Base-by-base conservation (phyloP, 1,140 invertebrate genomes). In the Limonius californicus region DNA sequence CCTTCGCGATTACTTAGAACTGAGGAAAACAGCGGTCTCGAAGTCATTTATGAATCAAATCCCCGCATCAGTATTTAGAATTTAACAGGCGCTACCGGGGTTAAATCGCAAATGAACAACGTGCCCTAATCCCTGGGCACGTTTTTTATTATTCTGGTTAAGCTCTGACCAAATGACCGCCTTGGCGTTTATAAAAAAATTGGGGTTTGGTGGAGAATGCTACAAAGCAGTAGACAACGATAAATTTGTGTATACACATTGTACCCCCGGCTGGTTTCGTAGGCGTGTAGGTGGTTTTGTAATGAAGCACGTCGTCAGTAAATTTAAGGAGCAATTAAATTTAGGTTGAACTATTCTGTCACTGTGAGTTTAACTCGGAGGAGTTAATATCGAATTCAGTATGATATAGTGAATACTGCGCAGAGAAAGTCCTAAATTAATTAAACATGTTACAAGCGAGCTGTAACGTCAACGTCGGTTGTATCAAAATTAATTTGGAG, bases 261-360 rank as follows among this genome's bases (percentile, higher is more conserved):
- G 11, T 9, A 39, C 8, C n/a, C 35, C 35, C n/a, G 35, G 35
- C n/a, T 9, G 35, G 8, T 39, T 39, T 39, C 2, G 35, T 39
- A 12, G 35, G n/a, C 8, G 35, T 39, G 35, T 39, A 27, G 23
- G 35, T 14, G 8, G 35, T 16, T 18, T 50, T 50, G 20, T 50
- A 50, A 50, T 50, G 45, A 19, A 50, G 8, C 45, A 19, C 45
- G 45, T 50, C n/a, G 16, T 12, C 14, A 50, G 45, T 50, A 19
- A 50, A 50, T 50, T 50, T 50, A 50, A 18, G 23, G 45, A 50
- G 45, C 45, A 50, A 50, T 50, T 50, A 50, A 50, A 50, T 50
- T 50, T 14, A 50, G 8, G 45, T 50, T 50, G 15, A 18, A 50
- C 14, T 50, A 50, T 50, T 50, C 45, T 21, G 16, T 50, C 45